phyloP scores from a whole-genome alignment of 2,113 vertebrate genomes.

The Podarcis cretensis region DNA sequence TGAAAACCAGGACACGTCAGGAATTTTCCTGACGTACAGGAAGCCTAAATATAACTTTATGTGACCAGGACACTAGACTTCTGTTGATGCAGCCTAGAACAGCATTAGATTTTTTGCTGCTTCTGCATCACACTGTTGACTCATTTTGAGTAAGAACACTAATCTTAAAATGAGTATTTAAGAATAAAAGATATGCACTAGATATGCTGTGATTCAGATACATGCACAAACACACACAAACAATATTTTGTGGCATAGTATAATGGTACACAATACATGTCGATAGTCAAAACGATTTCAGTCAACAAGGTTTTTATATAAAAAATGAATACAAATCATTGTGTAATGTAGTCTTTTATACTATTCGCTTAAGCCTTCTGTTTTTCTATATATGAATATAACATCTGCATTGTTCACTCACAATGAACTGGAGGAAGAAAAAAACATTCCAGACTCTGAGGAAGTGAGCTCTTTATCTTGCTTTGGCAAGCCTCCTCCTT shows the following conservation, averaged over 20 bases:
- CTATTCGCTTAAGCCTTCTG: neutral
- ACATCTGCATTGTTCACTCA: slow-evolving; percentile 27
- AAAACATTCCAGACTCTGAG: slow-evolving; percentile 8
- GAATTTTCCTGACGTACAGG: too few relatives aligned
- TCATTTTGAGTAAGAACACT: too few relatives aligned
- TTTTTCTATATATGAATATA: slow-evolving; percentile 27
- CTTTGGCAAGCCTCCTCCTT: neutral
- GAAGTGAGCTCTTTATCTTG: slow-evolving; percentile 32
- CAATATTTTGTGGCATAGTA: neutral
- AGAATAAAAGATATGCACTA: too few relatives aligned
- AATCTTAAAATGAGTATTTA: too few relatives aligned
- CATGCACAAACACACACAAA: neutral
- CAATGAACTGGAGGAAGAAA: slow-evolving; percentile 5
- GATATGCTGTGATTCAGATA: too few relatives aligned
- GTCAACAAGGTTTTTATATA: neutral
- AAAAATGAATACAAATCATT: slow-evolving; percentile 12
- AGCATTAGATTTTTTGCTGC: too few relatives aligned
- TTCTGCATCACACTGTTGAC: too few relatives aligned
- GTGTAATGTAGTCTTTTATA: neutral
- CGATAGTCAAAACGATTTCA: neutral
- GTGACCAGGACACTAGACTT: too few relatives aligned
- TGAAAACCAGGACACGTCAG: too few relatives aligned
- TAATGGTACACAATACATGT: slow-evolving; percentile 5
- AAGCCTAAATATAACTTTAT: too few relatives aligned
- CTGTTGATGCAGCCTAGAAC: too few relatives aligned